These are phyloP conservation scores for Xestia c-nigrum DNA, from an alignment of 2,888 invertebrate species.

Conservation along the genomic window DNA sequence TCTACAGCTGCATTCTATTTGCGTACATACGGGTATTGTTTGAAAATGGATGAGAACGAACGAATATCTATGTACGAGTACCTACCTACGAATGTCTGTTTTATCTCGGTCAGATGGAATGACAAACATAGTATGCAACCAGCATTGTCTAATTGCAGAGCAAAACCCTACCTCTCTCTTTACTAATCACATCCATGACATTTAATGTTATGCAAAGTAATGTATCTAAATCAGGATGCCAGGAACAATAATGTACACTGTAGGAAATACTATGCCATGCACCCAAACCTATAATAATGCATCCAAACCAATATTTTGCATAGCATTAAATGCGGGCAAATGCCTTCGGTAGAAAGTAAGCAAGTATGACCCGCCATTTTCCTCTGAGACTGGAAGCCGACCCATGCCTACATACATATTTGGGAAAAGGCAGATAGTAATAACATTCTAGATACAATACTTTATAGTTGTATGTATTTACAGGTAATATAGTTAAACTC, in stretches of 20 bases:
- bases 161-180: not conserved
- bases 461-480: too few species aligned
- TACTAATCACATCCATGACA: not conserved
- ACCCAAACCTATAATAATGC: not conserved
- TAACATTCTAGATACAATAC: too few species aligned
- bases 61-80: not conserved
- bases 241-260: not conserved
- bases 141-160: not conserved
- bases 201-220: not conserved
- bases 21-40: constrained; percentile 34
- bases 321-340: not conserved
- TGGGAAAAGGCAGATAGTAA: too few species aligned
- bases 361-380: not conserved
- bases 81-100: not conserved
- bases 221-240: not conserved
- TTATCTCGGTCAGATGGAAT: constrained; percentile 4
- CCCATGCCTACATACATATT: too few species aligned
- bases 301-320: not conserved
- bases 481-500: too few species aligned
- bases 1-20: constrained; percentile 25
- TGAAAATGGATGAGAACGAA: constrained; percentile 25
- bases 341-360: not conserved
- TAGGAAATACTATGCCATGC: not conserved
- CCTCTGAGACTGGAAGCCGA: too few species aligned
- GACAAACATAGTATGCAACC: not conserved